Conservation (phyloP, 2,113 vertebrate genomes). For the Rhea pennata region DNA sequence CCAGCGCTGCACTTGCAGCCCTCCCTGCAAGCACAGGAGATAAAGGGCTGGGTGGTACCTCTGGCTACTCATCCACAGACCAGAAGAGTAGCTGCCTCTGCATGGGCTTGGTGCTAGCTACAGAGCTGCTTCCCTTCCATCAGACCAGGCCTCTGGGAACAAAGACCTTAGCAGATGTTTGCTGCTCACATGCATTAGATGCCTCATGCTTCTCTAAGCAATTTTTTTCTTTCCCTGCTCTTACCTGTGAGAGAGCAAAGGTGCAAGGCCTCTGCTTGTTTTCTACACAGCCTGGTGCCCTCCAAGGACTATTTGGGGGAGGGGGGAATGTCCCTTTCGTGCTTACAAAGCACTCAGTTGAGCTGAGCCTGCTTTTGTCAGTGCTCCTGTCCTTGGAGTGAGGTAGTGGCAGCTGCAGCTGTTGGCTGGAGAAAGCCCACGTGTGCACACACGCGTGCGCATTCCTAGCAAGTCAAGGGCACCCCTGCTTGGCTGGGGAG, state of each 20-base stretch:
- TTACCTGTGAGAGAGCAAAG: accelerated
- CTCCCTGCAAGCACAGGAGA: no score
- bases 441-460: accelerated
- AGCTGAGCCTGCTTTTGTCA: background rate
- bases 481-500: no score
- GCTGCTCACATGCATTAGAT: accelerated
- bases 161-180: background rate
- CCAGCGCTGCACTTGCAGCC: no score
- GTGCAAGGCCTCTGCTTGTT: background rate
- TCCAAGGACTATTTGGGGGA: accelerated
- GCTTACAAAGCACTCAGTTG: background rate
- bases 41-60: no score
- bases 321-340: background rate
- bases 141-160: background rate
- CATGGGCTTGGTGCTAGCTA: no score
- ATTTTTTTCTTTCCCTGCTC: background rate
- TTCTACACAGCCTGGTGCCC: accelerated
- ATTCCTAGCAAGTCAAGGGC: no score
- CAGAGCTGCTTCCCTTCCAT: no score
- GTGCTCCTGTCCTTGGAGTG: accelerated
- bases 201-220: accelerated
- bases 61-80: no score
- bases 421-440: accelerated
- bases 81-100: no score
- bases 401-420: background rate